Evolutionary conservation across 2,113 vertebrate genomes (phyloP).

Genomic region (Gobio gobio): DNA sequence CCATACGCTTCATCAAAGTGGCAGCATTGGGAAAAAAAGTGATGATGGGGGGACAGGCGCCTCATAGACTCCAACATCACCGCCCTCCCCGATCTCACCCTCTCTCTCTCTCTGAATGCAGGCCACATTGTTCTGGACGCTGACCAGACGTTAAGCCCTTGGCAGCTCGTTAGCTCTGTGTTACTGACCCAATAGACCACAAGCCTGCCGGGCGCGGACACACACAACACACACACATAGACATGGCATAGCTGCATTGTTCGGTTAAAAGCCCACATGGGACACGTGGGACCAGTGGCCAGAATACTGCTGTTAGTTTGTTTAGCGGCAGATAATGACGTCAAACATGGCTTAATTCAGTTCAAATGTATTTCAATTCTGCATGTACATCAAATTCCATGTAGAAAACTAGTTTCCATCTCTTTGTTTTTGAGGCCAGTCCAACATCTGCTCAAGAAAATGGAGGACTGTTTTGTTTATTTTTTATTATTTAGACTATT

Average conservation of each 20-base stretch:
- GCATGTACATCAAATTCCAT: not conserved
- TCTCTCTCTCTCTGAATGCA: conserved; percentile 39
- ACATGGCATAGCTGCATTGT: conserved; percentile 39
- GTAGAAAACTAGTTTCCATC: not conserved
- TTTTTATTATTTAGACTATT: not conserved
- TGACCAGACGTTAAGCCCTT: conserved; percentile 56
- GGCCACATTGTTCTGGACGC: conserved; percentile 51
- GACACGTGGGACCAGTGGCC: conserved; percentile 17
- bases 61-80: conserved; percentile 70
- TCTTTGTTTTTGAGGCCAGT: not conserved
- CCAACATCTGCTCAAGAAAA: not conserved
- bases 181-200: conserved; percentile 54
- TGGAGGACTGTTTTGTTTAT: not conserved
- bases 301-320: conserved; percentile 22
- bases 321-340: not conserved
- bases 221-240: conserved; percentile 51
- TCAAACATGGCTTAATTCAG: not conserved
- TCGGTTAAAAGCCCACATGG: conserved; percentile 20
- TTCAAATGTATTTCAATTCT: not conserved
- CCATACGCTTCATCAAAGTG: conserved; percentile 45
- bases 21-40: conserved; percentile 10
- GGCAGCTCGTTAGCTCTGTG: conserved; percentile 59
- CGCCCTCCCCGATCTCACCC: not conserved
- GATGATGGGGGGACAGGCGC: conserved; percentile 32
- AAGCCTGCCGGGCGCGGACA: conserved; percentile 41